Conservation (phyloP, 2,888 invertebrate genomes). For the Lingula anatina region DNA sequence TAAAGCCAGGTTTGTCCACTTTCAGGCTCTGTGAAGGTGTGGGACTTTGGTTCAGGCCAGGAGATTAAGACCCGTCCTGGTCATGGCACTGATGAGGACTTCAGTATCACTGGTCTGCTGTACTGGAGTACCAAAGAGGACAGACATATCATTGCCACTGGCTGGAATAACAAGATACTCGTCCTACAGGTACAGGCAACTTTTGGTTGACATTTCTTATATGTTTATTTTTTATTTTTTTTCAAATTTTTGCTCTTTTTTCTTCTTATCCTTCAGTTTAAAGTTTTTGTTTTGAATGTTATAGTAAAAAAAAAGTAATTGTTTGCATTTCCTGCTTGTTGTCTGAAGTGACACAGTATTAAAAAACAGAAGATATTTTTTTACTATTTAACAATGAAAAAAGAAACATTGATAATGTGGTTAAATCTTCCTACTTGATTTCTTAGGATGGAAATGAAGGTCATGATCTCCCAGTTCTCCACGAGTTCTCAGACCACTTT, state of each 20-base stretch:
- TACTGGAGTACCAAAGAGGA: conserved; percentile 28
- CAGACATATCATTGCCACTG: conserved; percentile 33
- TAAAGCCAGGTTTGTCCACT: too few relatives aligned
- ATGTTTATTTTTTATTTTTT: not conserved
- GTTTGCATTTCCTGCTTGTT: too few relatives aligned
- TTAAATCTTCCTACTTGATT: not conserved
- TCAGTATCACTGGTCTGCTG: conserved; percentile 25
- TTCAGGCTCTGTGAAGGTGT: conserved; percentile 47
- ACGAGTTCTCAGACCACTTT: conserved; percentile 35
- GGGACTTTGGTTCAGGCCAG: conserved; percentile 52
- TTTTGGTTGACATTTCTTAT: too few relatives aligned
- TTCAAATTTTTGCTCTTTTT: too few relatives aligned
- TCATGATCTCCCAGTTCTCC: conserved; percentile 32
- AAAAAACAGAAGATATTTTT: too few relatives aligned
- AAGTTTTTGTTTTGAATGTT: not conserved
- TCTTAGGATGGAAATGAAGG: conserved; percentile 38
- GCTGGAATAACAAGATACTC: conserved; percentile 41
- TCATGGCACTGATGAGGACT: conserved; percentile 12
- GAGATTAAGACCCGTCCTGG: conserved; percentile 31
- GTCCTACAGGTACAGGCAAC: conserved; percentile 38
- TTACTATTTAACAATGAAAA: too few relatives aligned
- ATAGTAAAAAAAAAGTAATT: too few relatives aligned
- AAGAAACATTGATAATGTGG: too few relatives aligned
- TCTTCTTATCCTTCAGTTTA: not conserved
- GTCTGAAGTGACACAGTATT: too few relatives aligned